These are phyloP conservation scores for Channa striata DNA, from an alignment of 2,797 vertebrate genomes.

Conservation along the genomic window DNA sequence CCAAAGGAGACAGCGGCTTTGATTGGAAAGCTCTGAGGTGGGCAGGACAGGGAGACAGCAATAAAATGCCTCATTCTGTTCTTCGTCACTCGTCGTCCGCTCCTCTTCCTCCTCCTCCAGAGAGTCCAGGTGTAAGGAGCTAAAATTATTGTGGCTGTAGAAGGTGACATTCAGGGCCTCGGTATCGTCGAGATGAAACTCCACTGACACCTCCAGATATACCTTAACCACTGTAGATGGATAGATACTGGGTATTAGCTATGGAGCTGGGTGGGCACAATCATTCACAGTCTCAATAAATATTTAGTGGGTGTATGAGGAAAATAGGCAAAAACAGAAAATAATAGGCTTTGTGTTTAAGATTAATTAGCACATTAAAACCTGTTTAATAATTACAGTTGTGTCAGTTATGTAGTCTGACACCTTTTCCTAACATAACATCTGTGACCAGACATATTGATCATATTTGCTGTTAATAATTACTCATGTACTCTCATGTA, in stretches of 20 bases:
- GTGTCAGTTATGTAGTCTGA: too few relatives aligned
- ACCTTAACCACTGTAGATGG: slow-evolving; percentile 42
- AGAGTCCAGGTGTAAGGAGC: slow-evolving; percentile 48
- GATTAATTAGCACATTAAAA: too few relatives aligned
- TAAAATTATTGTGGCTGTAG: slow-evolving; percentile 52
- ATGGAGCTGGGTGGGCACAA: too few relatives aligned
- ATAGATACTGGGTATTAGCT: neutral
- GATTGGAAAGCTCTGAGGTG: slow-evolving; percentile 47
- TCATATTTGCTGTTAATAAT: too few relatives aligned
- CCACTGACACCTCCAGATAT: slow-evolving; percentile 57
- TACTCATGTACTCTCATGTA: too few relatives aligned
- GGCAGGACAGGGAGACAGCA: slow-evolving; percentile 61
- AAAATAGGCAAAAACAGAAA: neutral
- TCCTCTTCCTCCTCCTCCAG: slow-evolving; percentile 43
- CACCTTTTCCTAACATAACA: too few relatives aligned
- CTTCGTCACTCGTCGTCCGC: slow-evolving; percentile 16
- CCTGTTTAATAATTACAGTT: too few relatives aligned
- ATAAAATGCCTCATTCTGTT: slow-evolving; percentile 51
- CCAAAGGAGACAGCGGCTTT: slow-evolving; percentile 74
- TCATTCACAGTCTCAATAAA: too few relatives aligned
- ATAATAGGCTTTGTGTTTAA: too few relatives aligned
- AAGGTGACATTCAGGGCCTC: slow-evolving; percentile 65
- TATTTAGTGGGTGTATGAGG: too few relatives aligned
- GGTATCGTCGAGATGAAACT: slow-evolving; percentile 44
- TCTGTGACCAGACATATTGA: too few relatives aligned